Evolutionary conservation across 2,113 vertebrate genomes (phyloP).

Genomic region (Mohoua ochrocephala): DNA sequence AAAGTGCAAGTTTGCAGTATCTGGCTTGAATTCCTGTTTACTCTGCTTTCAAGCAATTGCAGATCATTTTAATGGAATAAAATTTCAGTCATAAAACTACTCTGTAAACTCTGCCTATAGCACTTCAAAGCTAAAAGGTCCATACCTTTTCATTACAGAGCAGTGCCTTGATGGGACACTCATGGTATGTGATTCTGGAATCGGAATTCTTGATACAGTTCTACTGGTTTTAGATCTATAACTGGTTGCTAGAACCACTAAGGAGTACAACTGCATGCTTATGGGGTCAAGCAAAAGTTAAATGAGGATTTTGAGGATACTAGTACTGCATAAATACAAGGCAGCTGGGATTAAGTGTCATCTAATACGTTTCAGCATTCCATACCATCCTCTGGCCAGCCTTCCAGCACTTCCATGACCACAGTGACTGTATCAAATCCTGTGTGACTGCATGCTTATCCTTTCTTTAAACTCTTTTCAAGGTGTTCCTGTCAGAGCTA

Average conservation of each 20-base stretch:
- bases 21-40: neutral
- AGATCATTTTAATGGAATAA: neutral
- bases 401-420: neutral
- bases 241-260: neutral
- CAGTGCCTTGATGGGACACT: neutral
- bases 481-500: neutral
- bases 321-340: neutral
- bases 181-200: neutral
- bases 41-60: neutral
- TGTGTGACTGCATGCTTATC: neutral
- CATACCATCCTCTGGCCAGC: neutral
- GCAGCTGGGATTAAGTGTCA: fast-evolving
- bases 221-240: neutral
- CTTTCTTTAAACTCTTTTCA: neutral
- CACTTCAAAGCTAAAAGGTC: neutral
- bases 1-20: neutral
- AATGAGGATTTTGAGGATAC: neutral
- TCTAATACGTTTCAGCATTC: neutral
- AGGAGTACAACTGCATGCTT: neutral
- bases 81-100: neutral
- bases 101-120: neutral
- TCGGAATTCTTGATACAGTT: neutral
- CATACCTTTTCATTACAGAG: neutral
- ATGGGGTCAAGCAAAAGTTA: neutral
- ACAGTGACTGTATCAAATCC: neutral